A percentile compares a stretch with the other conserved stretches of the same genome.
Evolutionary conservation across 2,113 vertebrate species (phyloP).

Genomic region (Solenodon paradoxus): DNA sequence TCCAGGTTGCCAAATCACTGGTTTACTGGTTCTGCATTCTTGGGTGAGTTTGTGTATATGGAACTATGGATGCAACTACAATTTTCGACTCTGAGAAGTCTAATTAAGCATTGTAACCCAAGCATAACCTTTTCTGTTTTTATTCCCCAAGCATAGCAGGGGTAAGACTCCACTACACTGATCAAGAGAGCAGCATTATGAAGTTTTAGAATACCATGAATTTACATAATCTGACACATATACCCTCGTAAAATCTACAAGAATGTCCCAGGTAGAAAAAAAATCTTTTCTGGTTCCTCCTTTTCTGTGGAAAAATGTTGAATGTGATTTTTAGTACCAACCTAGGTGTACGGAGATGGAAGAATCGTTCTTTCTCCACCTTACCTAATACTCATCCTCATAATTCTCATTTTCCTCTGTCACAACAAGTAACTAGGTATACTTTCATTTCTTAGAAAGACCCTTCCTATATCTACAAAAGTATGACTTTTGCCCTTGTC

Average conservation of each 20-base stretch:
- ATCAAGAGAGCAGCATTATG: slow-evolving; percentile 17
- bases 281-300: neutral
- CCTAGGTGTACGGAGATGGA: neutral
- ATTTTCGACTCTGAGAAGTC: neutral
- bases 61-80: too few relatives aligned
- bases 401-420: neutral
- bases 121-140: neutral
- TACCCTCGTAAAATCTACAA: neutral
- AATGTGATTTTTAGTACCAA: neutral
- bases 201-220: neutral
- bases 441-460: slow-evolving; percentile 16
- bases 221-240: neutral
- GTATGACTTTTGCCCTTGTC: neutral
- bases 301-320: neutral
- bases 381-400: neutral
- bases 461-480: neutral
- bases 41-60: too few relatives aligned
- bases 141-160: neutral
- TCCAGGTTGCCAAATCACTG: neutral
- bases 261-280: slow-evolving; percentile 27
- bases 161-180: neutral
- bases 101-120: slow-evolving; percentile 26
- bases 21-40: too few relatives aligned
- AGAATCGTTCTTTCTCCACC: neutral
- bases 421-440: neutral